A percentile compares a stretch with the other conserved stretches of the same genome.
Conservation (phyloP, 2,888 invertebrate species). For the Macaria liturata region DNA sequence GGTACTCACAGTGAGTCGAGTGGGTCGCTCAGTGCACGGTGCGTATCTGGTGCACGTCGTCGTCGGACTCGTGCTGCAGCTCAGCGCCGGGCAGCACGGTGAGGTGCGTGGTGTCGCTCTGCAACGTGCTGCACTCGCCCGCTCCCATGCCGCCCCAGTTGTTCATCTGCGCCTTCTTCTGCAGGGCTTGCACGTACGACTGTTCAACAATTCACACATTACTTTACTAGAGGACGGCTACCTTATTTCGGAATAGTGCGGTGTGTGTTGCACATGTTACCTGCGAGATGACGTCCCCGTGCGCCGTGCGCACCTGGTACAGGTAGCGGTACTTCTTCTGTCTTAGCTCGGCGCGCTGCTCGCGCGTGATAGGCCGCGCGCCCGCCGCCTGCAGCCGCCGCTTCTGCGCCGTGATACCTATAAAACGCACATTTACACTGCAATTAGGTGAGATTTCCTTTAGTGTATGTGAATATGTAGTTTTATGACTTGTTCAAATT, state of each 20-base stretch:
- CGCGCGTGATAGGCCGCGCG: constrained; percentile 80
- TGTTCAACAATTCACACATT: constrained; percentile 47
- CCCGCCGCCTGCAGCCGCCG: constrained; percentile 56
- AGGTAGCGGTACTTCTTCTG: constrained; percentile 94
- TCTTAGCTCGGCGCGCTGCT: constrained; percentile 90
- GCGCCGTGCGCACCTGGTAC: constrained; percentile 94
- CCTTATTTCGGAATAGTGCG: no score
- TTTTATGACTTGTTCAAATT: no score
- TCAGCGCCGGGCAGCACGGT: constrained; percentile 89
- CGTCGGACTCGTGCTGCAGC: constrained; percentile 83
- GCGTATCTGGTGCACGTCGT: constrained; percentile 72
- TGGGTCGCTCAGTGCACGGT: constrained; percentile 51
- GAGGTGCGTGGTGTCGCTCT: constrained; percentile 90
- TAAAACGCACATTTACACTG: background rate
- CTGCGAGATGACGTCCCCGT: constrained; percentile 95
- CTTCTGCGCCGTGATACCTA: constrained; percentile 75
- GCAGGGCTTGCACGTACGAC: constrained; percentile 92
- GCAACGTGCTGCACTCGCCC: constrained; percentile 89
- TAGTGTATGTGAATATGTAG: no score
- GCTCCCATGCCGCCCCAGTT: constrained; percentile 78
- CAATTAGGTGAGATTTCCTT: no score
- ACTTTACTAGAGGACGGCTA: no score
- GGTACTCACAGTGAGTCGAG: no score
- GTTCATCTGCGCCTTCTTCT: constrained; percentile 86
- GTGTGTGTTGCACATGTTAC: constrained; percentile 57